Evolutionary conservation across 1,140 invertebrate genomes (phyloP).

Genomic region (Ceratoteleas bidentatus): DNA sequence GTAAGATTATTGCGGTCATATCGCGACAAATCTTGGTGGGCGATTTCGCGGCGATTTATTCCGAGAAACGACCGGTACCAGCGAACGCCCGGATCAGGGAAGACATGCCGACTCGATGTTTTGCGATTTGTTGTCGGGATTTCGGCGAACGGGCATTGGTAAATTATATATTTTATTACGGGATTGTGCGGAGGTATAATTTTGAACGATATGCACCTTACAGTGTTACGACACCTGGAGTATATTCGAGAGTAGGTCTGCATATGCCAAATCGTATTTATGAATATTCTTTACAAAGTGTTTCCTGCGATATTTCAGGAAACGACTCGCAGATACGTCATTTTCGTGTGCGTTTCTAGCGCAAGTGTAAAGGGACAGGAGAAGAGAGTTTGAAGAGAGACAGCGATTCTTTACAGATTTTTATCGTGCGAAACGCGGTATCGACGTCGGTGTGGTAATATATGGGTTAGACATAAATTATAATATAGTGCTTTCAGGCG

Average conservation of each 20-base stretch:
- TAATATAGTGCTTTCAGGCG: conserved; percentile 9
- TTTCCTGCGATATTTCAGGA: no score
- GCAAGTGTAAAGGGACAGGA: background rate
- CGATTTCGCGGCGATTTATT: conserved; percentile 58
- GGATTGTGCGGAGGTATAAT: no score
- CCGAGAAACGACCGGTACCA: conserved; percentile 9
- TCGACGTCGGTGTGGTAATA: conserved; percentile 11
- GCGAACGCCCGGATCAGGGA: conserved; percentile 33
- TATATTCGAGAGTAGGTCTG: no score
- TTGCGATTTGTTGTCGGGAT: conserved; percentile 27
- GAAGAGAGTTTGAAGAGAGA: background rate
- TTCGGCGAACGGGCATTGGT: background rate
- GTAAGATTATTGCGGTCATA: conserved; percentile 50
- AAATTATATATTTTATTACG: background rate
- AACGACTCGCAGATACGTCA: no score
- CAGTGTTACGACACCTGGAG: no score
- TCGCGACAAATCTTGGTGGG: conserved; percentile 58
- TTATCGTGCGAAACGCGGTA: background rate
- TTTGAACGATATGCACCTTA: no score
- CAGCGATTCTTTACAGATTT: background rate
- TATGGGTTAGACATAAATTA: conserved; percentile 25
- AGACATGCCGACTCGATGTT: conserved; percentile 33
- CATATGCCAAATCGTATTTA: no score
- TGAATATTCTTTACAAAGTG: no score
- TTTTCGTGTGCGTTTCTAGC: no score